Evolutionary conservation across 2,113 vertebrate species (phyloP).

Genomic region (Nerophis lumbriciformis): DNA sequence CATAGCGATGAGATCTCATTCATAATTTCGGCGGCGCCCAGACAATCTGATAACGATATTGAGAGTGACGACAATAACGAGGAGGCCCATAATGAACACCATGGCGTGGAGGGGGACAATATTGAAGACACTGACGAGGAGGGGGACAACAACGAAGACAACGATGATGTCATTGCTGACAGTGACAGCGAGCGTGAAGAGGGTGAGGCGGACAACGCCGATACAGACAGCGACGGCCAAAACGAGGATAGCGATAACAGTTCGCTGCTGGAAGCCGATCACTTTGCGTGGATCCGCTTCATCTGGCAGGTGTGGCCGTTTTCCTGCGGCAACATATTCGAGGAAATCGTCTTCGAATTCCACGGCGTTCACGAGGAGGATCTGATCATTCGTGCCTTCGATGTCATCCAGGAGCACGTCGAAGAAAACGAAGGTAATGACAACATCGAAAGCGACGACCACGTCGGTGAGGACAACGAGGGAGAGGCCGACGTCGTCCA

Average conservation of each 20-base stretch:
- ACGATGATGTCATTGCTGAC: background rate
- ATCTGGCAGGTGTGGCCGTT: slow-evolving; percentile 4
- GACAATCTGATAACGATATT: background rate
- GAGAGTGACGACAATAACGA: background rate
- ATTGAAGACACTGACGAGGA: background rate
- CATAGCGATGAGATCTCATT: background rate
- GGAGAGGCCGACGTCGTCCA: background rate
- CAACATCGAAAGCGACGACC: too few relatives aligned
- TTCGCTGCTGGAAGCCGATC: background rate
- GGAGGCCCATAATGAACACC: background rate
- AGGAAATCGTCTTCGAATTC: slow-evolving; percentile 6
- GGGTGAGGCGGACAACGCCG: too few relatives aligned
- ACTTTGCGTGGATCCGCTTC: slow-evolving; percentile 2
- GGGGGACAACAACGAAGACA: background rate
- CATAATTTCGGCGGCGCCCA: background rate
- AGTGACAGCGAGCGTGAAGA: background rate
- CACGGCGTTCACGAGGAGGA: background rate
- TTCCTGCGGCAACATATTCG: background rate
- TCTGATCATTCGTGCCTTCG: background rate
- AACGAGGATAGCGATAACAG: background rate
- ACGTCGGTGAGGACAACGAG: background rate
- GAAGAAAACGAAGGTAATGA: background rate
- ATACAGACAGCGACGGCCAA: too few relatives aligned
- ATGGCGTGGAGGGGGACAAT: background rate
- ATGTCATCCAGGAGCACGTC: background rate